Evolutionary conservation across 2,113 vertebrate species (phyloP), one percentile per base, ranked within the genome.

Genomic region (Apaloderma vittatum): DNA sequence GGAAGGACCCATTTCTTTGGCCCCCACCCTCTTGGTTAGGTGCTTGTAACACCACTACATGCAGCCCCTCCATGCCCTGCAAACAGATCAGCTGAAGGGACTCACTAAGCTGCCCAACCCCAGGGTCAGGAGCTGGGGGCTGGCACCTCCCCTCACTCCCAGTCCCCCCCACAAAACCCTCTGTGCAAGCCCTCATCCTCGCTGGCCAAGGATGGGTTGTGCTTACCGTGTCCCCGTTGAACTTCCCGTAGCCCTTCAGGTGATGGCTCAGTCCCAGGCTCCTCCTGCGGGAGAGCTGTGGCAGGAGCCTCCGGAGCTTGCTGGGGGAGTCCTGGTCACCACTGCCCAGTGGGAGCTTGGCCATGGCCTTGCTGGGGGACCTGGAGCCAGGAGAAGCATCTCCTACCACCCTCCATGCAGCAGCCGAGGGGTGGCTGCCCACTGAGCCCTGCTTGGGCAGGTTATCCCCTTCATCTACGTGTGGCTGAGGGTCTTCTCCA

Each of bases 221-320:
- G 52, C 97, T 98, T 85, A 98, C 97, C 54, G 82, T 97, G 78
- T 98, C 97, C 3, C 67, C 37, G 34, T 98, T 98, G 97, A 98
- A 98, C 23, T 70, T 88, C 26, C 98, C 96, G 0, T 96, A 36
- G 68, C 85, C 93, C 54, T 90, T 82, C 93, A 96, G 87, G 15
- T 63, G 80, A 24, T 68, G 81, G 71, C 90, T 91, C 80, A 83
- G 90, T 32, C 88, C 32, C 0, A 1, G 9, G 2, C 4, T 90
- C 58, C 91, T 91, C 79, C 86, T 82, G 58, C 3, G 81, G 40
- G 61, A 48, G 8, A 75, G 68, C 77, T 90, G 83, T 2, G 8
- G 12, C 1, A 24, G 75, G 37, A 61, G 54, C 24, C 43, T 67
- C 77, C 6, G 11, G 29, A 22, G 20, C 48, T 85, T 82, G 68